Evolutionary conservation across 2,113 vertebrate genomes (phyloP), one percentile per base, ranked within the genome.

Genomic region (Labeo catla): DNA sequence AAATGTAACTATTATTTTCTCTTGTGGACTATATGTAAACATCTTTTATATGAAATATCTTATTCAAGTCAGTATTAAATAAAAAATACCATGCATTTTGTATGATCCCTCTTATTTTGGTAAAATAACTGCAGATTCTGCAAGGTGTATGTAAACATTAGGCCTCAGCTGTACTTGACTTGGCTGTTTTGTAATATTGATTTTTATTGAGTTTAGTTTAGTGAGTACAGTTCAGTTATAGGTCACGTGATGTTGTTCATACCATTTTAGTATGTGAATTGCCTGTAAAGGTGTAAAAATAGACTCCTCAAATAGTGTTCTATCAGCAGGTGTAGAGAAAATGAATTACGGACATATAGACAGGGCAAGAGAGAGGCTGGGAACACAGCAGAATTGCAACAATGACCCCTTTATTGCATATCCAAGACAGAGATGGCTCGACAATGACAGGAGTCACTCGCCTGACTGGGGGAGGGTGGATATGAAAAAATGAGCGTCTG

Each of bases 341-440:
- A 23, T 76, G 54, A 34, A 70, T 76, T 12, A 6, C 10, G 15
- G 72, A 77, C 57, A 76, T 49, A 70, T 23, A n/a, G 65, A 43
- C 23, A 11, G 12, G 39, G 52, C 83, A 23, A 86, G 66, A 76
- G 23, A 63, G 23, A 9, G 83, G 52, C 84, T 57, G 52, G 52
- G 47, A 86, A 73, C 57, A 76, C 88, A 84, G 88, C 88, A 91
- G 87, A 86, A 86, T 84, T 86, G 86, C 91, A 93, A 95, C 94
- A 95, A 95, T 94, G 93, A 92, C 91, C 92, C 91, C 92, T 94
- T 95, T 95, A 93, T 95, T 84, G 89, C 92, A 93, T 86, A 90
- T 89, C 86, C 83, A 91, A 94, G 94, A 94, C 92, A 90, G 92
- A 91, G 89, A 87, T 76, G 74, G 87, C 70, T 89, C 89, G 85